These are phyloP conservation scores for Nomada flava DNA, from an alignment of 2,888 invertebrate genomes.

Conservation along the genomic window DNA sequence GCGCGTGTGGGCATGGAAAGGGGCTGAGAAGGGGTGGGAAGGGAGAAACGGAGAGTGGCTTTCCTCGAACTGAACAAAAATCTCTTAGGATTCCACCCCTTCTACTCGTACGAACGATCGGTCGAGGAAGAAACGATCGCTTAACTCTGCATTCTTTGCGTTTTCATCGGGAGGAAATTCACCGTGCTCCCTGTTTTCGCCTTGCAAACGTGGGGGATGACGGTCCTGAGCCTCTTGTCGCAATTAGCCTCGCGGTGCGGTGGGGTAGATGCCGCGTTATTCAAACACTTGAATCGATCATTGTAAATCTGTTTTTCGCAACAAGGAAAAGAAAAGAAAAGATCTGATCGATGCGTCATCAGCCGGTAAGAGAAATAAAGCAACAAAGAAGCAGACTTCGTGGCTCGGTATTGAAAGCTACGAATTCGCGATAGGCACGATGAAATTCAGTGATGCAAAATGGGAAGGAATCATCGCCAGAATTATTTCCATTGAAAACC, in stretches of 20 bases:
- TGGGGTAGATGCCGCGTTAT: neutral
- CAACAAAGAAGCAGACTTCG: neutral
- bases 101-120: slow-evolving; percentile 61
- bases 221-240: slow-evolving; percentile 30
- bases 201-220: slow-evolving; percentile 34
- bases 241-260: slow-evolving; percentile 47
- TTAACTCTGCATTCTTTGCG: slow-evolving; percentile 61
- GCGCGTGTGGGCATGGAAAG: slow-evolving; percentile 50
- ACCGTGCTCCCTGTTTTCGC: slow-evolving; percentile 39
- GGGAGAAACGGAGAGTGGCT: slow-evolving; percentile 36
- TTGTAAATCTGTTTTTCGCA: neutral
- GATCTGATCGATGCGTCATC: neutral
- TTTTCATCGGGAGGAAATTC: slow-evolving; percentile 47
- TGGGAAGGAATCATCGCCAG: slow-evolving; percentile 53
- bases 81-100: slow-evolving; percentile 44
- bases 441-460: slow-evolving; percentile 49
- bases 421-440: slow-evolving; percentile 31
- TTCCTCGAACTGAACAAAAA: slow-evolving; percentile 55
- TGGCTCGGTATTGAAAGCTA: slow-evolving; percentile 22
- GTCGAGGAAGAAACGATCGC: slow-evolving; percentile 62
- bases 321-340: too few relatives aligned
- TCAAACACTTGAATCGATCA: slow-evolving; percentile 36
- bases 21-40: neutral
- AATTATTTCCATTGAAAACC: slow-evolving; percentile 60
- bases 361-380: neutral